Conservation (phyloP, 2,113 vertebrate genomes). For the Apodemus speciosus region DNA sequence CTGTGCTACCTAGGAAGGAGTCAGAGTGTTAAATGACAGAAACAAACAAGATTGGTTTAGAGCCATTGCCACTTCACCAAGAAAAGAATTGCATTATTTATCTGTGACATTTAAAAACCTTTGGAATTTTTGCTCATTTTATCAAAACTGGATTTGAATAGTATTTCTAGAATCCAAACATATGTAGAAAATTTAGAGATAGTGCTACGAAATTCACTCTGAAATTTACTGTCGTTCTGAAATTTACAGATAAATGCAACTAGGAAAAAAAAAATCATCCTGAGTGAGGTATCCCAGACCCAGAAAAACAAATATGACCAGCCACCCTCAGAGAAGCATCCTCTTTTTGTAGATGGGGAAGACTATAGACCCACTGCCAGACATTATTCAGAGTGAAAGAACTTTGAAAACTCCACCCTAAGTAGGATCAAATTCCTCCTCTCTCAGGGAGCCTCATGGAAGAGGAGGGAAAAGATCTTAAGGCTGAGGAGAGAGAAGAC, state of each 20-base stretch:
- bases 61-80: background rate
- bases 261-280: background rate
- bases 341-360: background rate
- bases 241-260: background rate
- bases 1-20: background rate
- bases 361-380: background rate
- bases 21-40: background rate
- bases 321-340: background rate
- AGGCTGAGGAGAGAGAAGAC: background rate
- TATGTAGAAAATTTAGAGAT: background rate
- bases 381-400: background rate
- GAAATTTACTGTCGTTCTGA: background rate
- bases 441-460: background rate
- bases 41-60: background rate
- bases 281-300: background rate
- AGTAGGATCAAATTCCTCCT: background rate
- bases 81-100: background rate
- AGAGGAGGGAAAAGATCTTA: background rate
- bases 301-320: background rate
- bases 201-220: background rate
- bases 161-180: background rate
- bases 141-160: constrained; percentile 1
- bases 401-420: background rate
- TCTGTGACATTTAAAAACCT: background rate
- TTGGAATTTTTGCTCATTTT: background rate